Base-by-base conservation (phyloP, 2,113 vertebrate species). In the Elephas maximus region DNA sequence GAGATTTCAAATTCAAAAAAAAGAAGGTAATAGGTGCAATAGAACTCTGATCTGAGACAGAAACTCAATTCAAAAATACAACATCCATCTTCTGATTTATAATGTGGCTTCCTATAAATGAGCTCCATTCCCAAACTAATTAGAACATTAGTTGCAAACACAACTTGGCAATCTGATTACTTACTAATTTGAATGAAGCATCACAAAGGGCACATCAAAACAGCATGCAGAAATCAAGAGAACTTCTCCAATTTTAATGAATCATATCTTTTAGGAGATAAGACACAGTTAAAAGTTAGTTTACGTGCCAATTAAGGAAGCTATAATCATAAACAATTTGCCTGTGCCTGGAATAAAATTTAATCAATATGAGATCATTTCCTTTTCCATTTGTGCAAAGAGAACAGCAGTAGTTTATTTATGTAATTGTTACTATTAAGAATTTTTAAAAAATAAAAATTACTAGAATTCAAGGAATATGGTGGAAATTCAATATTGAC, bases 91-190 rank as follows among this genome's bases (percentile, higher is more conserved):
- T 88, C 97, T 96, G 74, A 91, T 33, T 90, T 78, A 45, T 90
- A 73, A 76, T 48, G 57, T 45, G 18, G 60, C 44, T 71, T 92
- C 94, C 91, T 73, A 76, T 74, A 95, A 98, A 96, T 44, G 53
- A 90, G 87, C 90, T 98, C 88, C 96, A 96, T 98, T 96, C 92
- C 92, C 76, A 94, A 97, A 97, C 95, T 97, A 98, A 98, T 83
- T 98, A 97, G 91, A 98, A 97, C 94, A 96, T 82, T 48, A 15
- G 92, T 96, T 98, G 96, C 57, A 97, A 96, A 96, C 91, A 96
- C 74, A 96, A 96, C 67, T 90, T 84, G 0, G 0, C 92, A 97
- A 98, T 96, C 93, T 94, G 90, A 97, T 96, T 97, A 95, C 90
- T 97, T 92, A 93, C 90, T 93, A 93, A 91, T 97, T 97, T 96